These are phyloP conservation scores for Lerista edwardsae DNA, from an alignment of 2,797 vertebrate species.

Conservation along the genomic window DNA sequence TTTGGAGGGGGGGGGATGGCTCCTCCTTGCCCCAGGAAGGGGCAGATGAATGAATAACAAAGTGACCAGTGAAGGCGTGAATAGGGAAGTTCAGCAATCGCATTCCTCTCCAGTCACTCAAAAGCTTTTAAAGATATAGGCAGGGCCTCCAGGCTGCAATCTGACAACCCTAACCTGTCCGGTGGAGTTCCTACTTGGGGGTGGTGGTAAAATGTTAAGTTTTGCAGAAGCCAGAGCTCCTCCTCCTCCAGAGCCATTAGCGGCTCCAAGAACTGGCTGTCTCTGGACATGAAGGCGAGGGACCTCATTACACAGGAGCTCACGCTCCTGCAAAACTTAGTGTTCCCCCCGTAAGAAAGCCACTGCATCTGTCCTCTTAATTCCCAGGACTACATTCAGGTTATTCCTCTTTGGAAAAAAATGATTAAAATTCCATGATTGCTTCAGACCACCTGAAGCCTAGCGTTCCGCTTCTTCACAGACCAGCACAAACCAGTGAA, in stretches of 20 bases:
- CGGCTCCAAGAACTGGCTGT: no score
- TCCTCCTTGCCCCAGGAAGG: not conserved
- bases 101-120: no score
- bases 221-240: no score
- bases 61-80: not conserved
- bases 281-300: no score
- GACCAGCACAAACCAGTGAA: slow-evolving; percentile 15
- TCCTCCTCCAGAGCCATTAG: no score
- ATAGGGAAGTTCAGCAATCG: not conserved
- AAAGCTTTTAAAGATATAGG: not conserved
- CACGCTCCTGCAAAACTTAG: no score
- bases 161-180: not conserved
- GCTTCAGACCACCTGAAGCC: not conserved
- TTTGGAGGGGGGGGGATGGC: not conserved
- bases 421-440: not conserved
- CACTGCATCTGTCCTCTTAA: not conserved
- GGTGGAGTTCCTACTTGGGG: no score
- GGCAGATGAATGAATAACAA: not conserved
- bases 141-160: not conserved
- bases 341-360: no score
- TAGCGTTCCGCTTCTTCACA: not conserved
- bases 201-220: no score
- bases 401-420: not conserved
- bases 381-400: not conserved
- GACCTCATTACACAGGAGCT: no score